Percentiles rank a stretch among this genome's conserved stretches.
These are phyloP conservation scores for Emydoidea blandingii DNA, from an alignment of 2,797 vertebrate genomes.

Conservation along the genomic window DNA sequence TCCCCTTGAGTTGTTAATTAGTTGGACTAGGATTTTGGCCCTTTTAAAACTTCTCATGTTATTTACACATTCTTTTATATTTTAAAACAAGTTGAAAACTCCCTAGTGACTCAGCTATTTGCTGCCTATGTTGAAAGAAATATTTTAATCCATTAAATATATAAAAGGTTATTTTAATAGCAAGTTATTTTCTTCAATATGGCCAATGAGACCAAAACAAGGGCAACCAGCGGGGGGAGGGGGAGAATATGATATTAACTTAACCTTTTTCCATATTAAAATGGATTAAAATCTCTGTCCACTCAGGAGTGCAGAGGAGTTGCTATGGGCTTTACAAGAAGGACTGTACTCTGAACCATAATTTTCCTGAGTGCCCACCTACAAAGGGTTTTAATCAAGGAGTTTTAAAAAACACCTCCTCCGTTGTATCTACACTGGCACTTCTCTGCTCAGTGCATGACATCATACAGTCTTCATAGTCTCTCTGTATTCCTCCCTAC, in stretches of 20 bases:
- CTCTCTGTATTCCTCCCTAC: neutral
- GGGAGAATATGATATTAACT: conserved; percentile 58
- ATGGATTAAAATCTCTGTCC: conserved; percentile 51
- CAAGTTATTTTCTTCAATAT: neutral
- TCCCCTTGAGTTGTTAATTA: neutral
- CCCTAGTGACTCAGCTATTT: neutral
- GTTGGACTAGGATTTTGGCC: neutral
- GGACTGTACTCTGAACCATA: neutral
- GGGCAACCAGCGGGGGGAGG: conserved; percentile 2
- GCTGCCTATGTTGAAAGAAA: conserved; percentile 9
- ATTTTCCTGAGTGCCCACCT: conserved; percentile 43
- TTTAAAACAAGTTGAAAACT: neutral
- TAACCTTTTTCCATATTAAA: conserved; percentile 72
- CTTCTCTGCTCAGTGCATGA: neutral
- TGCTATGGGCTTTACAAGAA: conserved; percentile 24
- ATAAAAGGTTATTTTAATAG: conserved; percentile 50
- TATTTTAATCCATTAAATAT: conserved; percentile 14
- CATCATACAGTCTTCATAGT: neutral
- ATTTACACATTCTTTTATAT: neutral
- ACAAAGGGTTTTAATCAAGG: conserved; percentile 42
- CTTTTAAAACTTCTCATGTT: neutral
- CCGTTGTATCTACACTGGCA: conserved; percentile 42
- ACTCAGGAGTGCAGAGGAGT: neutral
- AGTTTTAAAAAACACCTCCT: conserved; percentile 51
- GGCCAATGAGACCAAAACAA: conserved; percentile 37